Conservation (phyloP, 2,888 invertebrate species). For the Xylota sylvarum region DNA sequence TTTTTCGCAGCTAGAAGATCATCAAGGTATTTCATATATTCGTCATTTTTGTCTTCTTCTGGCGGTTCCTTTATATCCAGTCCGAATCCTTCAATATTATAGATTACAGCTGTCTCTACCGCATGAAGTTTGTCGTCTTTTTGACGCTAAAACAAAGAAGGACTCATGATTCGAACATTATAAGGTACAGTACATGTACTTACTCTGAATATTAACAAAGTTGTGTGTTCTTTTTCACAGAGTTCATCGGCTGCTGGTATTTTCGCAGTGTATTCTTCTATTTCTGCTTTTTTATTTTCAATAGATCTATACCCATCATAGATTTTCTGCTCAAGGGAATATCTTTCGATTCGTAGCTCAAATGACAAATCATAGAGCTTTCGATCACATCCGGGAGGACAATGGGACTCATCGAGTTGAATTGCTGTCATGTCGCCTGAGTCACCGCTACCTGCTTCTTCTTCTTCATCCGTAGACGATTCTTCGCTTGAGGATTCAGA, state of each 20-base stretch:
- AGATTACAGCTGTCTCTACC: conserved; percentile 89
- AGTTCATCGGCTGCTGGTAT: conserved; percentile 86
- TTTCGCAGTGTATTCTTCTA: conserved; percentile 87
- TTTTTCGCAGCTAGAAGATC: conserved; percentile 34
- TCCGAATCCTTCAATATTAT: conserved; percentile 86
- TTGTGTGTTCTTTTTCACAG: conserved; percentile 86
- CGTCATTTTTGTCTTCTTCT: conserved; percentile 17
- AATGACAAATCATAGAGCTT: conserved; percentile 89
- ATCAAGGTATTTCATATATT: conserved; percentile 28
- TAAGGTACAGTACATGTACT: neutral
- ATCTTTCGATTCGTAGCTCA: conserved; percentile 87
- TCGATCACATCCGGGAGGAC: conserved; percentile 90
- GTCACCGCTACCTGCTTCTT: conserved; percentile 86
- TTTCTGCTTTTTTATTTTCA: conserved; percentile 87
- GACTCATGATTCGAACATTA: neutral
- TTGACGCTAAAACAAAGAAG: conserved; percentile 86
- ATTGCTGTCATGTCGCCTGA: conserved; percentile 89
- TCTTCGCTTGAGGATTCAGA: conserved; percentile 87
- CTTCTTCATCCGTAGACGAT: conserved; percentile 85
- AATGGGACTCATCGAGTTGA: conserved; percentile 89
- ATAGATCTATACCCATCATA: conserved; percentile 87
- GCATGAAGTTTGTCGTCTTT: conserved; percentile 92
- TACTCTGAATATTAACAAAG: conserved; percentile 89
- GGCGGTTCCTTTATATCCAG: neutral
- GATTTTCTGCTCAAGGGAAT: conserved; percentile 87